Evolutionary conservation across 2,888 invertebrate genomes (phyloP), one percentile per base, ranked within the genome.

Genomic region (Malthinus flaveolus): DNA sequence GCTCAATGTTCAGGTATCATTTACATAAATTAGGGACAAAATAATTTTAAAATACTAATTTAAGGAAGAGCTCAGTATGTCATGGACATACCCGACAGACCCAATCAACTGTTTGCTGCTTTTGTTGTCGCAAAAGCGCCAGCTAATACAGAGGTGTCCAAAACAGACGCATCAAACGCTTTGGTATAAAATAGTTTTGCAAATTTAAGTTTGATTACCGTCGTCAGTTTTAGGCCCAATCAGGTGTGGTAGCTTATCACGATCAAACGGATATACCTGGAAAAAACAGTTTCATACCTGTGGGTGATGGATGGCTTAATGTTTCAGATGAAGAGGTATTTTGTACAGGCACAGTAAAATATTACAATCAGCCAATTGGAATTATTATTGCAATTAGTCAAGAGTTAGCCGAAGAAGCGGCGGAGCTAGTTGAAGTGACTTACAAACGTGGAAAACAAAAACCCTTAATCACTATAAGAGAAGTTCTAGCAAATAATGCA

Each of bases 281-380:
- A 0, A 79, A 76, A 59, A 90, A 91, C 73, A 73, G 77, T 15
- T 87, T 84, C 64, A 81, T 82, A 7, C 76, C 80, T 68, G 51
- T 1, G 66, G 66, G 32, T 1, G 15, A 32, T 7, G 32, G 23
- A 32, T 37, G 9, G 8, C 32, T 49, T 0, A 49, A 34, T 7
- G 11, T 3, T 3, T 7, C 1, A 6, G 72, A 75, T 1, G 82
- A 82, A 68, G 79, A 80, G 71, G 68, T 83, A 9, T 78, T 83
- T 50, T 81, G 79, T 39, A 78, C 79, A 58, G 82, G 81, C 31
- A 70, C 77, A 11, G 79, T 88, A 0, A 71, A 76, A 7, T 90
- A 83, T 71, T 83, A 87, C 59, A 87, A 89, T 0, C 92, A 93
- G 68, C 86, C 91, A 0, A 68, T 91, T 1, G 93, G 88, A 0